A percentile compares a stretch with the other conserved stretches of the same genome.
Conservation (phyloP, 2,888 invertebrate species). For the Empis stercorea region DNA sequence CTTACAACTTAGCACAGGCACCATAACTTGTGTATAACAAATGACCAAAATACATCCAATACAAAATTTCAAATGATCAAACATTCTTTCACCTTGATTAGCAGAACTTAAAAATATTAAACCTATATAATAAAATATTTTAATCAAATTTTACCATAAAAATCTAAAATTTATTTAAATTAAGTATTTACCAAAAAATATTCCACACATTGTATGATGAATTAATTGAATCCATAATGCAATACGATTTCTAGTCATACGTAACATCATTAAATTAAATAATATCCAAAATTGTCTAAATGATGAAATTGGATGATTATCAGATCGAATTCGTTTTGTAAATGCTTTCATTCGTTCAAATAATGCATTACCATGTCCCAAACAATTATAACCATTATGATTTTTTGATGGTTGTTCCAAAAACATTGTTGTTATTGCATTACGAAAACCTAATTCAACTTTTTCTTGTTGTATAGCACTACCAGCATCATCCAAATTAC, state of each 20-base stretch:
- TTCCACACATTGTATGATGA: conserved; percentile 48
- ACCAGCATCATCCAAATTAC: conserved; percentile 16
- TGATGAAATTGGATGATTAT: conserved; percentile 39
- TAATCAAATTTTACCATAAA: no score
- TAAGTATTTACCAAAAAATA: conserved; percentile 37
- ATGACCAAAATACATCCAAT: conserved; percentile 52
- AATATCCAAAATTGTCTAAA: conserved; percentile 47
- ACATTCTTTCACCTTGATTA: conserved; percentile 52
- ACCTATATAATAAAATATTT: conserved; percentile 35
- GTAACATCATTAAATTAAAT: conserved; percentile 45
- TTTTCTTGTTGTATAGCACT: conserved; percentile 21
- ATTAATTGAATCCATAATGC: conserved; percentile 46
- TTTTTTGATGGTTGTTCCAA: conserved; percentile 24
- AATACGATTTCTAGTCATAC: conserved; percentile 45
- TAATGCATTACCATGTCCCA: conserved; percentile 24
- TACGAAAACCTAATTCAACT: conserved; percentile 36
- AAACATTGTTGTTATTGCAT: conserved; percentile 34
- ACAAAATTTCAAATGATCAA: conserved; percentile 54
- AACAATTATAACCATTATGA: conserved; percentile 2
- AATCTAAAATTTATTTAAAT: no score
- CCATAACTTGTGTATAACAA: conserved; percentile 55
- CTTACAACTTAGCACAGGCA: conserved; percentile 55
- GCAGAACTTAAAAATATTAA: conserved; percentile 49
- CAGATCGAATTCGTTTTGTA: conserved; percentile 26
- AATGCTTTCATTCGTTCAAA: conserved; percentile 42